Percentiles rank a stretch among this genome's conserved stretches.
phyloP scores from a whole-genome alignment of 2,797 vertebrate species.

The Synaphobranchus kaupii region DNA sequence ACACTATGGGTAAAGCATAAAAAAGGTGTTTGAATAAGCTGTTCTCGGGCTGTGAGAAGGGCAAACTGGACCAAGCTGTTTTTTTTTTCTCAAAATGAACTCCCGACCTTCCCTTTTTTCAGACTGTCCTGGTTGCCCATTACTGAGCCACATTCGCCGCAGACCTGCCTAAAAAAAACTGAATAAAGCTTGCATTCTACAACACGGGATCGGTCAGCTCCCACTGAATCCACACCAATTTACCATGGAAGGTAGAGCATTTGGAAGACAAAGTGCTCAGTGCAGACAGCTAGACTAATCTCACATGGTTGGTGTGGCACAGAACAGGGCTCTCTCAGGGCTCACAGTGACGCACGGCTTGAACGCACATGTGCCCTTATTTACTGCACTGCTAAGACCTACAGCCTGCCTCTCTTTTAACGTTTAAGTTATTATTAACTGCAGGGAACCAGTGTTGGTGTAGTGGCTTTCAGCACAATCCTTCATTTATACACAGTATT shows the following conservation, averaged over 20 bases:
- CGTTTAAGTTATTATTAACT: background rate
- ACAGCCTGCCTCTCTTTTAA: constrained; percentile 9
- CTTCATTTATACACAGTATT: background rate
- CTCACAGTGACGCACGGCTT: background rate
- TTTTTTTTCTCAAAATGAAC: no score
- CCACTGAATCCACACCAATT: background rate
- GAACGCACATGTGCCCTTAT: background rate
- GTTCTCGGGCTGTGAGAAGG: no score
- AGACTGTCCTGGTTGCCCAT: no score
- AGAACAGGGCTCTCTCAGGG: background rate
- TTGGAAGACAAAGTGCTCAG: background rate
- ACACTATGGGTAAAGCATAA: no score
- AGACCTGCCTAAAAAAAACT: background rate
- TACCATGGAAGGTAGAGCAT: background rate
- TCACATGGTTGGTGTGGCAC: background rate
- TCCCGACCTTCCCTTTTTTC: no score
- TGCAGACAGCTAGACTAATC: background rate
- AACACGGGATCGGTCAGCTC: background rate
- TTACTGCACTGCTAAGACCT: background rate
- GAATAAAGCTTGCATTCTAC: background rate
- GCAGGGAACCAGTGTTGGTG: background rate
- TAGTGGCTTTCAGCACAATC: background rate
- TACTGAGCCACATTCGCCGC: no score
- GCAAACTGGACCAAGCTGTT: no score
- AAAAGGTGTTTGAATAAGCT: no score